Base-by-base conservation (phyloP, 2,888 invertebrate genomes). In the Noctua comes region DNA sequence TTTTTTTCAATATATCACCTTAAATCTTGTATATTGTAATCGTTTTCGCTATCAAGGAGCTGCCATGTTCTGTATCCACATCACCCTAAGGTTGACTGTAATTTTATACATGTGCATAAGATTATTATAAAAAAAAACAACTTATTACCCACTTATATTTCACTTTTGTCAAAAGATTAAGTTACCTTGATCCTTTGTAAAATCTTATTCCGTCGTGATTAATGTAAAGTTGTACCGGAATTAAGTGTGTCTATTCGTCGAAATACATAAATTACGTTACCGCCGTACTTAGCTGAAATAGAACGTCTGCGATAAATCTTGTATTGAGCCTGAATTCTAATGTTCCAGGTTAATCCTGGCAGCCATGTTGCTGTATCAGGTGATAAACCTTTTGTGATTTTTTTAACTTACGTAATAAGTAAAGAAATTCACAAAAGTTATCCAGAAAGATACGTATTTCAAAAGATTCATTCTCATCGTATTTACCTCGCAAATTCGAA, bases 241-340 rank as follows among this genome's bases (percentile, higher is more conserved):
- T 59, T 59, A 46, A 76, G 18, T n/a, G 36, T 54, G 27, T 48
- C 54, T 62, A 5, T 51, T 59, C 13, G 64, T 62, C 3, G 24
- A n/a, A 48, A 73, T 48, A 66, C 73, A 84, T 82, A 62, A 79
- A 82, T 84, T 72, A 74, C 31, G 24, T 68, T 75, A 64, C 68
- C 31, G 10, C 46, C 46, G 65, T 66, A 59, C 62, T 80, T 75
- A 73, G 68, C 68, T 75, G 40, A 27, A 80, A 80, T 54, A 57
- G 57, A 73, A 70, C 46, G 57, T 51, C 68, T 48, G n/a, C 40
- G 16, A 84, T 83, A 75, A 84, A 83, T 83, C 74, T 69, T 80
- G 64, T 75, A 83, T 83, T 68, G 68, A 68, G 27, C 10, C 51
- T 72, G 68, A 75, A 72, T 80, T 65, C 57, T n/a, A 74, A 84